These are phyloP conservation scores for Pantelozetes paolii DNA, from an alignment of 2,888 invertebrate species.

Conservation along the genomic window DNA sequence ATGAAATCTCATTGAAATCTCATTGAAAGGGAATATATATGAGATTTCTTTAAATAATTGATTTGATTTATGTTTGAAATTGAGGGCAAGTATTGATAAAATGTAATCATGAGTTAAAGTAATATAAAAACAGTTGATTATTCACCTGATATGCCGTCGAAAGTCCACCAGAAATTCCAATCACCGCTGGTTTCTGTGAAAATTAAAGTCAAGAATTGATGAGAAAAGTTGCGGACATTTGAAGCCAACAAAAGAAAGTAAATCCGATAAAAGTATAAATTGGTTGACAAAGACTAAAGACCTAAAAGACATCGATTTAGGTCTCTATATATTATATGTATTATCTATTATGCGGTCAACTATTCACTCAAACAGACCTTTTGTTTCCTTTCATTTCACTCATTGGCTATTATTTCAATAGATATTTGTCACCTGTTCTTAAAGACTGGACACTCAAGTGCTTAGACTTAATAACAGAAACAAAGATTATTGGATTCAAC, in stretches of 20 bases:
- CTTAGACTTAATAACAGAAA: neutral
- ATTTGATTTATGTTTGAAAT: too few species aligned
- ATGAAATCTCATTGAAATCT: too few species aligned
- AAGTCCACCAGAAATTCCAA: constrained; percentile 46
- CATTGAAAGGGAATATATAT: too few species aligned
- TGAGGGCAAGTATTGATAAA: too few species aligned
- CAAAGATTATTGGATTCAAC: neutral
- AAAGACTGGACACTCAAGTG: neutral
- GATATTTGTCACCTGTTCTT: constrained; percentile 30
- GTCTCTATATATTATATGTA: neutral
- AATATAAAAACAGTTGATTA: neutral
- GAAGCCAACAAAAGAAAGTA: constrained; percentile 1
- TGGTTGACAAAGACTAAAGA: constrained; percentile 14
- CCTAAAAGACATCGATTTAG: constrained; percentile 21
- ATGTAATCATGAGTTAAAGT: too few species aligned
- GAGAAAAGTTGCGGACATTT: constrained; percentile 14
- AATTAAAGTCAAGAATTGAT: constrained; percentile 27
- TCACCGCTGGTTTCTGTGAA: constrained; percentile 29
- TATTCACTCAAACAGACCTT: neutral
- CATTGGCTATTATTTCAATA: constrained; percentile 19
- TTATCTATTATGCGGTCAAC: constrained; percentile 27
- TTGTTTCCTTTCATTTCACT: constrained; percentile 18
- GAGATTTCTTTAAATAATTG: too few species aligned
- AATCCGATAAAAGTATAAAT: constrained; percentile 25
- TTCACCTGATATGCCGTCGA: constrained; percentile 45